Percentiles rank a stretch among this genome's conserved stretches.
Conservation (phyloP, 2,888 invertebrate genomes). For the Phytoseiulus persimilis region DNA sequence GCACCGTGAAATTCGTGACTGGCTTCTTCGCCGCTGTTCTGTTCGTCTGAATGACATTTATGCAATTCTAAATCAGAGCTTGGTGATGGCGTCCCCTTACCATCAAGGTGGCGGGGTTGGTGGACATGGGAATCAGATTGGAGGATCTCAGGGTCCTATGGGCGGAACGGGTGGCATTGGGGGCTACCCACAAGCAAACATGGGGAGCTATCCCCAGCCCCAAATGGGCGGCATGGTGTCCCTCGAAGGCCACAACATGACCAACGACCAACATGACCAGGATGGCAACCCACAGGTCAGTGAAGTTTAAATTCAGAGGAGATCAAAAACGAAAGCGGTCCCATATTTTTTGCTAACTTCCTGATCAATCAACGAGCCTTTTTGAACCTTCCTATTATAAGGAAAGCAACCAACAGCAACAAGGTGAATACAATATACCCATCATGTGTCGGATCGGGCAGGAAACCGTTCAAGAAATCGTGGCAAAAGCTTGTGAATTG, state of each 20-base stretch:
- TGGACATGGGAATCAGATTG: not conserved
- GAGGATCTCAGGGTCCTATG: constrained; percentile 8
- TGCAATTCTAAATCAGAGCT: too few species aligned
- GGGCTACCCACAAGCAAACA: not conserved
- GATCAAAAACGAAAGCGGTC: not conserved
- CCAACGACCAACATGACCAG: constrained; percentile 20
- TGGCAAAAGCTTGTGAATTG: constrained; percentile 77
- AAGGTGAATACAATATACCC: constrained; percentile 73
- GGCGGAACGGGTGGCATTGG: constrained; percentile 15
- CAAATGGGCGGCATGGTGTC: constrained; percentile 1
- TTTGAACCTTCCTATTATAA: too few species aligned
- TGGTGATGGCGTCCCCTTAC: constrained; percentile 17
- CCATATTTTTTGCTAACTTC: not conserved
- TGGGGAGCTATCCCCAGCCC: not conserved
- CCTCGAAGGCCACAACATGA: constrained; percentile 22
- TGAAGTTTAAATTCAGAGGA: not conserved
- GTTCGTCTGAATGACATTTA: too few species aligned
- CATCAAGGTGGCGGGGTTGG: constrained; percentile 19
- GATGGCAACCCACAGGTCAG: constrained; percentile 28
- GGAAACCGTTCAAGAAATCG: constrained; percentile 89
- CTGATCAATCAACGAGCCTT: too few species aligned
- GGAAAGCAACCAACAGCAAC: constrained; percentile 46
- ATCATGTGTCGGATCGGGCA: constrained; percentile 79
- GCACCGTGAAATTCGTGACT: too few species aligned
- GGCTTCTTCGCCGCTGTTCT: too few species aligned